Base-by-base conservation (phyloP, 2,113 vertebrate species). In the Sterrhoptilus dennistouni region DNA sequence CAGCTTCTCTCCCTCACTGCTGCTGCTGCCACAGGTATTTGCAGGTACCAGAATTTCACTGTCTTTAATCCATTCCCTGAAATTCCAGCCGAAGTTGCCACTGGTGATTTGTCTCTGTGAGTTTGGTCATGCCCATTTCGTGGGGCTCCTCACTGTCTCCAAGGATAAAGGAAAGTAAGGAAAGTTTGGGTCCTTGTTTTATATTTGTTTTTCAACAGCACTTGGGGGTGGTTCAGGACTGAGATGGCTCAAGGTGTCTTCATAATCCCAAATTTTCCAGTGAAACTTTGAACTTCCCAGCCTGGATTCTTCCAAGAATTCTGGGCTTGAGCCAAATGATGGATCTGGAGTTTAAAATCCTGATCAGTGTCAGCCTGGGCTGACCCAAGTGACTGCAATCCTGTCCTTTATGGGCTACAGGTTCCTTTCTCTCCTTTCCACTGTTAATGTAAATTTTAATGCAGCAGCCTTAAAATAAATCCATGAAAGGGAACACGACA, bases 111-210 rank as follows among this genome's bases (percentile, higher is more conserved):
- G 2, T 33, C 5, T 50, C 38, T 15, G 5, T 24, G 45, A 42
- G 8, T 60, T 68, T 35, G 1, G 1, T 13, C 31, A 3, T 20
- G 33, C 33, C 5, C 9, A 3, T 63, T 40, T 28, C 18, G 6
- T 47, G 44, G 19, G 9, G 2, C 12, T 86, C 5, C 10, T 83
- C 3, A 0, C n/a, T 47, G 12, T 33, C 8, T 29, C 33, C 5
- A 25, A 38, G 11, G 14, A 3, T 19, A 57, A 61, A 61, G 23
- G n/a, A 50, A 25, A 74, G 44, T 66, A 57, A 60, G 25, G n/a
- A 45, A 27, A 75, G 40, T 68, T 9, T 71, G 44, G n/a, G 18
- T 36, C 8, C 72, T 53, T 36, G 8, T 72, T 84, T 89, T 40
- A 3, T 6, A 3, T 59, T n/a, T 54, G 13, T 24, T 61, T 44